Evolutionary conservation across 2,888 invertebrate species (phyloP), one percentile per base, ranked within the genome.

Genomic region (Gerris lacustris): DNA sequence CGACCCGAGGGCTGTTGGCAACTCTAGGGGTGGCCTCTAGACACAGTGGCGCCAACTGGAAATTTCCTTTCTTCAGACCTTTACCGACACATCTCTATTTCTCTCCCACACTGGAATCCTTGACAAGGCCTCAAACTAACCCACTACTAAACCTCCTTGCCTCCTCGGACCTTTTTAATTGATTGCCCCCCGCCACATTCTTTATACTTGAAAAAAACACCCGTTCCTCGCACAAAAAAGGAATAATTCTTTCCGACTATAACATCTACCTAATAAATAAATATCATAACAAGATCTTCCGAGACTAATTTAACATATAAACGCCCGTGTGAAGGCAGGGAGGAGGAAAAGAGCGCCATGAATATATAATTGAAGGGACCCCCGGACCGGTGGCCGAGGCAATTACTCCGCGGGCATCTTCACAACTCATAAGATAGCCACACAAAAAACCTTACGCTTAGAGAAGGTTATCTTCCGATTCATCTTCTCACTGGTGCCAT

Each of bases 211-310:
- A 55, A 9, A 15, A 11, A 55, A 9, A 55, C 55, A 55, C 55
- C 9, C 55, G 9, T 11, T 55, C 55, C 55, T 55, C 55, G 9
- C 55, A 15, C 15, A 55, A 31, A 31, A 31, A 31, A 31, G 31
- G 31, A 31, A 31, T 31, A 31, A 31, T 31, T 31, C 31, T 31
- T 31, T 31, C 31, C 31, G 31, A 31, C 31, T 31, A 31, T 31
- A 31, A 31, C 31, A 31, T 31, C 31, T 31, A 31, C 31, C 55
- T 15, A 55, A 55, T 55, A 55, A 55, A 55, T 55, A 55, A 55
- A 55, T 55, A 55, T 55, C 55, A 55, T 55, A 55, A 55, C 55
- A 55, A 55, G 55, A 55, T 55, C 55, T 55, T 55, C 55, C 55
- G 55, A 55, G 15, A 55, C 55, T 55, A 55, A 55, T 55, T 55